These are phyloP conservation scores for Oxystoma pomonae DNA, from an alignment of 2,888 invertebrate species.

Conservation along the genomic window DNA sequence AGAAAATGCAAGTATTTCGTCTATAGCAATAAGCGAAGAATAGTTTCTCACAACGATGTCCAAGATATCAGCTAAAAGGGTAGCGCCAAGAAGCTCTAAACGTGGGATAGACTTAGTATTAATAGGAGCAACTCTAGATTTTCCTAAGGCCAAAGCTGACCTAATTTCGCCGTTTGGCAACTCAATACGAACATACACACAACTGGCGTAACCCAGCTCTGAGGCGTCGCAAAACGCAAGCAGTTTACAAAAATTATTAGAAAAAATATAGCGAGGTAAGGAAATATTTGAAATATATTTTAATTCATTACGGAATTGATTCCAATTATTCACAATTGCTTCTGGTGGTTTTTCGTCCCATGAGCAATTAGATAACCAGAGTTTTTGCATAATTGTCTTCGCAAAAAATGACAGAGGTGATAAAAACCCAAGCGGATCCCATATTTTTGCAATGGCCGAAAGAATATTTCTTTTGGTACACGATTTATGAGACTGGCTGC, in stretches of 20 bases:
- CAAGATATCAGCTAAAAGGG: too few species aligned
- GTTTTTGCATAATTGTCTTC: constrained; percentile 9
- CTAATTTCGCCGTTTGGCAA: not conserved
- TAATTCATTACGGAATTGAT: not conserved
- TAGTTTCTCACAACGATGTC: too few species aligned
- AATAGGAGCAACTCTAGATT: constrained; percentile 17
- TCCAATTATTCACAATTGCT: not conserved
- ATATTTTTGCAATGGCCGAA: constrained; percentile 4
- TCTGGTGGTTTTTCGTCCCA: constrained; percentile 8
- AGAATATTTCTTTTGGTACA: not conserved
- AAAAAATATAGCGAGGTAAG: constrained; percentile 12
- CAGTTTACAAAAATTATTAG: constrained; percentile 1
- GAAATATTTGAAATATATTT: not conserved
- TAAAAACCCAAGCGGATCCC: constrained; percentile 13
- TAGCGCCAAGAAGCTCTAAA: too few species aligned
- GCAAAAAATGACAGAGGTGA: constrained; percentile 2
- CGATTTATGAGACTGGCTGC: not conserved
- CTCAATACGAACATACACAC: constrained; percentile 10
- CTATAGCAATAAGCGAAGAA: too few species aligned
- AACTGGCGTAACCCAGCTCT: constrained; percentile 15
- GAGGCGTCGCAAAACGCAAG: constrained; percentile 20
- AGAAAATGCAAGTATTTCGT: too few species aligned
- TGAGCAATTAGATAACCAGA: not conserved
- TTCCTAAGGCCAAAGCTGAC: constrained; percentile 9
- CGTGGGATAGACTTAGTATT: too few species aligned